Conservation (phyloP, 2,888 invertebrate genomes). For the Agrilus biguttatus region DNA sequence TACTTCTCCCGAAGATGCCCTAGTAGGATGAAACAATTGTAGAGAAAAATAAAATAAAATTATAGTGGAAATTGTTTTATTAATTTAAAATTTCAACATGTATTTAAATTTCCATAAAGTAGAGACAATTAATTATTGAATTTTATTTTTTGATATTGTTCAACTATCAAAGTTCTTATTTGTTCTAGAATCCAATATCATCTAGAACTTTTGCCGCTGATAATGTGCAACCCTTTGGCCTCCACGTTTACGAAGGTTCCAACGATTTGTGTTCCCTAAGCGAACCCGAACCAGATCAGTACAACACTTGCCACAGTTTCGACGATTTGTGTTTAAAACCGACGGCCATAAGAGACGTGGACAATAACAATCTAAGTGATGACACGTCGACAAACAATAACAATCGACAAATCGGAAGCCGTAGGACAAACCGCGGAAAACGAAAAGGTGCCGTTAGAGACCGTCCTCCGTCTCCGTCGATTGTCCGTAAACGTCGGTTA, state of each 20-base stretch:
- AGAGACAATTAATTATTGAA: no score
- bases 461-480: conserved; percentile 27
- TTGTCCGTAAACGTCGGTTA: conserved; percentile 44
- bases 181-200: no score
- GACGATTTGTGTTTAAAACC: conserved; percentile 19
- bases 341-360: conserved; percentile 12
- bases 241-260: conserved; percentile 23
- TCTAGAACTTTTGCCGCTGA: no score
- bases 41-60: no score
- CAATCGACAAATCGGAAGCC: conserved; percentile 9
- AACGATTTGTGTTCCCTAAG: conserved; percentile 19
- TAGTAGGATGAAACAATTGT: no score
- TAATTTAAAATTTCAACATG: no score
- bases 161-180: no score
- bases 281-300: conserved; percentile 20
- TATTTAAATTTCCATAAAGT: no score
- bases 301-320: conserved; percentile 18
- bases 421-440: conserved; percentile 9
- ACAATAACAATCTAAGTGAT: conserved; percentile 8
- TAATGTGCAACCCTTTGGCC: no score
- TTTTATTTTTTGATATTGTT: no score
- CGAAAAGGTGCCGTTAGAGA: conserved; percentile 18
- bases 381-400: conserved; percentile 10
- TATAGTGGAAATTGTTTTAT: no score
- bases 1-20: no score